Conservation (phyloP, 2,888 invertebrate genomes). For the Agrilus cyanescens region DNA sequence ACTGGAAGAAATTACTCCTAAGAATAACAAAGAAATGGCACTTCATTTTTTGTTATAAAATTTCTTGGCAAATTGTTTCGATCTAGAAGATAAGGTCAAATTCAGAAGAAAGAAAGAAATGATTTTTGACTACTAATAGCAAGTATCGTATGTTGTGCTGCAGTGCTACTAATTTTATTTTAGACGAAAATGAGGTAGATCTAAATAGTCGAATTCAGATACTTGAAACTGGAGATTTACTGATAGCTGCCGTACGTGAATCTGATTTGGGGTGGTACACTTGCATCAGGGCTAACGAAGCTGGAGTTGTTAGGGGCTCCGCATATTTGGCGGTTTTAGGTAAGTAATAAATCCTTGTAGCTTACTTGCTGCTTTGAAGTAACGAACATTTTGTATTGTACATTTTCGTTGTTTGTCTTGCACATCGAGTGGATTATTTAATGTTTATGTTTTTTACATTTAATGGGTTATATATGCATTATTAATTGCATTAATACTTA, state of each 20-base stretch:
- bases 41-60: too few relatives aligned
- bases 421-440: not conserved
- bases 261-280: slow-evolving; percentile 82
- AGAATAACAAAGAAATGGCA: too few relatives aligned
- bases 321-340: slow-evolving; percentile 75
- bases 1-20: too few relatives aligned
- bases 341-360: slow-evolving; percentile 32
- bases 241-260: slow-evolving; percentile 74
- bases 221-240: slow-evolving; percentile 74
- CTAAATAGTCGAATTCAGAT: slow-evolving; percentile 70
- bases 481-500: not conserved
- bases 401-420: not conserved
- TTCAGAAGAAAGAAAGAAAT: too few relatives aligned
- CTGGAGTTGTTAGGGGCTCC: slow-evolving; percentile 72
- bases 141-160: slow-evolving; percentile 1
- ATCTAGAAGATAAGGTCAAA: too few relatives aligned
- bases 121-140: too few relatives aligned
- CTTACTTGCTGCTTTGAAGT: not conserved
- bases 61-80: too few relatives aligned
- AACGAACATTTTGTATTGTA: not conserved
- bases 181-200: slow-evolving; percentile 50
- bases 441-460: not conserved
- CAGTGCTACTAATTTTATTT: slow-evolving; percentile 17
- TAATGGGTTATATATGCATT: not conserved
- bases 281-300: slow-evolving; percentile 80